Conservation (phyloP, 2,113 vertebrate species). For the Melanotaenia duboulayi region DNA sequence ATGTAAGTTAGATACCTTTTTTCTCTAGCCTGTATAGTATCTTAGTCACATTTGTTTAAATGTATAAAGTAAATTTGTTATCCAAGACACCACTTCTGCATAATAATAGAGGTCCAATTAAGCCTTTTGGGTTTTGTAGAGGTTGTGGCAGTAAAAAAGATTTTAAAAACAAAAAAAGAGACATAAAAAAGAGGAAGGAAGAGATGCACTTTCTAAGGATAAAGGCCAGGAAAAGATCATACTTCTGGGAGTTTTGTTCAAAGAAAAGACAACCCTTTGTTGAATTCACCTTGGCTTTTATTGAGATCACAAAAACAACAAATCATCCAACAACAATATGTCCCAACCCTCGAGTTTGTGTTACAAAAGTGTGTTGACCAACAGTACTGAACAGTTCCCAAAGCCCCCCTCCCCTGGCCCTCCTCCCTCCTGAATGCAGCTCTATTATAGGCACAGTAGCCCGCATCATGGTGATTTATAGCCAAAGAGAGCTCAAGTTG, state of each 20-base stretch:
- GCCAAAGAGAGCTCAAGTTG: constrained; percentile 80
- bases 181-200: not conserved
- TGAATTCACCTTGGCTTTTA: constrained; percentile 66
- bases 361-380: constrained; percentile 76
- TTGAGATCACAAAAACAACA: constrained; percentile 67
- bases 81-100: constrained; percentile 5
- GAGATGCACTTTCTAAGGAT: constrained; percentile 31
- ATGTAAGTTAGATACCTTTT: constrained; percentile 32
- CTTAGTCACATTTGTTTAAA: constrained; percentile 42
- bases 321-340: constrained; percentile 61
- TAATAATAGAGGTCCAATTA: constrained; percentile 10
- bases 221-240: constrained; percentile 32
- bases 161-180: not conserved
- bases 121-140: constrained; percentile 34
- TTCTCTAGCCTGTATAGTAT: constrained; percentile 17
- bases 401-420: constrained; percentile 53
- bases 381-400: constrained; percentile 74
- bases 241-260: constrained; percentile 47
- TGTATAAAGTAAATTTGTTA: not conserved
- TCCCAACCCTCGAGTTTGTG: constrained; percentile 62
- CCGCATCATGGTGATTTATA: constrained; percentile 84
- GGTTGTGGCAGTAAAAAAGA: not conserved
- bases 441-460: constrained; percentile 81
- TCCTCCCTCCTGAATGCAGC: constrained; percentile 67
- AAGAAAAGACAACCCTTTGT: constrained; percentile 57